A percentile compares a stretch with the other conserved stretches of the same genome.
phyloP scores from a whole-genome alignment of 2,113 vertebrate species.

The Gymnogyps californianus region DNA sequence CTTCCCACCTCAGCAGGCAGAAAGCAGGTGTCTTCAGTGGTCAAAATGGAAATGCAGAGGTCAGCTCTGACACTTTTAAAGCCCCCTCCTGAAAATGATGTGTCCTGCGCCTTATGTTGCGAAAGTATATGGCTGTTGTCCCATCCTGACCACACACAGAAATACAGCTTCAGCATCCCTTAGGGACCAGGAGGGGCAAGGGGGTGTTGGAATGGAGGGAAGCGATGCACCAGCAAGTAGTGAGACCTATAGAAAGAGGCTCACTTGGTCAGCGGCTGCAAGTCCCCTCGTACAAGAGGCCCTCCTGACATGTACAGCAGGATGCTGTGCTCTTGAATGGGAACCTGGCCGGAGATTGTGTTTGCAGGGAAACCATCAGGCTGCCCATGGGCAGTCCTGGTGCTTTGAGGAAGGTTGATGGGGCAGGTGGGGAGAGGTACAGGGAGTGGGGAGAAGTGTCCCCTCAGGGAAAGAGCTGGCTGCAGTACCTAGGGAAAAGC shows the following conservation, averaged over 20 bases:
- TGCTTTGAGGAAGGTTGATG: not conserved
- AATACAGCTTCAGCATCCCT: not conserved
- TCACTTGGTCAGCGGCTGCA: not conserved
- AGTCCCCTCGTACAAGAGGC: not conserved
- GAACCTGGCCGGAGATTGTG: not conserved
- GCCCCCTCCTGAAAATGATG: not conserved
- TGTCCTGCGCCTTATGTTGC: rapidly evolving
- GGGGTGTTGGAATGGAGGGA: not conserved
- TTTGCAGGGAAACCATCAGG: not conserved
- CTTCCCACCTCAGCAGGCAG: not conserved
- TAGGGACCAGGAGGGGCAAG: not conserved
- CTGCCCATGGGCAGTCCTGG: rapidly evolving
- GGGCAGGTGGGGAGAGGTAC: not conserved
- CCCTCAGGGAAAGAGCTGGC: not conserved
- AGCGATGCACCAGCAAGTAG: not conserved
- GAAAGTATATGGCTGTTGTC: not conserved
- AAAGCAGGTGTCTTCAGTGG: not conserved
- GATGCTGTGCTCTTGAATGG: not conserved
- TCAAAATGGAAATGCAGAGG: not conserved
- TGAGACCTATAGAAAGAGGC: not conserved
- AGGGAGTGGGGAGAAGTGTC: not conserved
- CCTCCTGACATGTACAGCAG: rapidly evolving
- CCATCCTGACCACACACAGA: not conserved
- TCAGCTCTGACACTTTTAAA: not conserved
- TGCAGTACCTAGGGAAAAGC: not conserved